Percentiles rank a stretch among this genome's conserved stretches.
Evolutionary conservation across 30 jellyfish, hydroid and myxozoan species (phyloP).

Genomic region (Hydra vulgaris): DNA sequence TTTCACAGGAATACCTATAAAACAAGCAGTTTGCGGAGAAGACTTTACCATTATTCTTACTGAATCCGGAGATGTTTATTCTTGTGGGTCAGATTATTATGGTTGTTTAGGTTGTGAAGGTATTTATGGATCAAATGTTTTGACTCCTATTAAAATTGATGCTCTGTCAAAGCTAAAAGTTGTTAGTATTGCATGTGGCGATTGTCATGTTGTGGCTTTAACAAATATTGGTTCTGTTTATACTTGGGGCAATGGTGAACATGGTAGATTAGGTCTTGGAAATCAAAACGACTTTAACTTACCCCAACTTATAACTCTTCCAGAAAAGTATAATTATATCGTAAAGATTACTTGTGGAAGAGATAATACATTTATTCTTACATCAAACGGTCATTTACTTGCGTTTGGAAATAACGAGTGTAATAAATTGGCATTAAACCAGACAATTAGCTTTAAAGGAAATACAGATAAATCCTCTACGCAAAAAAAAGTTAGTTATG

Average conservation of each 20-base stretch:
- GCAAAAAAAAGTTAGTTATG: too few relatives aligned
- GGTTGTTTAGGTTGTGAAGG: constrained; percentile 78
- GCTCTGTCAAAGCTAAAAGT: constrained; percentile 19
- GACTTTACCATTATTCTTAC: constrained; percentile 68
- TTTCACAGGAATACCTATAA: constrained; percentile 72
- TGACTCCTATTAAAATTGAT: constrained; percentile 62
- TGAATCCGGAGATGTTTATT: constrained; percentile 46
- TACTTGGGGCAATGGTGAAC: constrained; percentile 91
- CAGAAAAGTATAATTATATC: constrained; percentile 14
- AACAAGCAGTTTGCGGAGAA: constrained; percentile 77
- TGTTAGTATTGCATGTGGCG: constrained; percentile 69
- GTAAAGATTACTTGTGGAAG: constrained; percentile 13
- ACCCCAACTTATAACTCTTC: constrained; percentile 63
- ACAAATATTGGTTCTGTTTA: constrained; percentile 57
- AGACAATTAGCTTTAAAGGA: too few relatives aligned
- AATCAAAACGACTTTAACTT: constrained; percentile 46
- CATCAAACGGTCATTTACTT: too few relatives aligned
- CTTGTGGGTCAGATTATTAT: constrained; percentile 62
- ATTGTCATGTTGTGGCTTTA: constrained; percentile 77
- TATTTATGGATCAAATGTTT: constrained; percentile 41
- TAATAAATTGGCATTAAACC: too few relatives aligned
- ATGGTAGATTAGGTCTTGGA: constrained; percentile 80
- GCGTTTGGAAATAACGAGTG: too few relatives aligned
- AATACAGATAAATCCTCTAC: too few relatives aligned
- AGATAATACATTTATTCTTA: too few relatives aligned